A percentile compares a stretch with the other conserved stretches of the same genome.
These are phyloP conservation scores for Formica selysi DNA, from an alignment of 1,140 invertebrate genomes.

Conservation along the genomic window DNA sequence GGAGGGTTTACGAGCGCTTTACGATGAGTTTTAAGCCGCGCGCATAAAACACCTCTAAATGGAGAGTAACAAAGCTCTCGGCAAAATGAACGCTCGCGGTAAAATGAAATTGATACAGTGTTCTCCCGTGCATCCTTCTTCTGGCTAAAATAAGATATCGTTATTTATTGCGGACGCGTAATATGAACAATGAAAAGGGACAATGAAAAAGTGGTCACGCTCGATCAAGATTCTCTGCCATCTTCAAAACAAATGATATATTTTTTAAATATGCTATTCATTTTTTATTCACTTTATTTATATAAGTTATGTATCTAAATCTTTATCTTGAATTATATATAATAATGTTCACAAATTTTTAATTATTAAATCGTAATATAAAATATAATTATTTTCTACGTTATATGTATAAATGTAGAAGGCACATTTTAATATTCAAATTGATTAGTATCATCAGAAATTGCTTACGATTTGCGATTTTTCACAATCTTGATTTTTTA, in stretches of 20 bases:
- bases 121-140: background rate
- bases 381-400: too few relatives aligned
- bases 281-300: background rate
- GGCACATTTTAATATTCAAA: background rate
- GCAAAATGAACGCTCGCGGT: slow-evolving; percentile 34
- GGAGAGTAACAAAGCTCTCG: slow-evolving; percentile 49
- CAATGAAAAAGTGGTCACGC: background rate
- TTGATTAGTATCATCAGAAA: background rate
- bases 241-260: background rate
- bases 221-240: background rate
- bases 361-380: too few relatives aligned
- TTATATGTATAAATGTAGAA: too few relatives aligned
- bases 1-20: slow-evolving; percentile 44
- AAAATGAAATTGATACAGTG: slow-evolving; percentile 61
- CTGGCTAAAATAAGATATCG: background rate
- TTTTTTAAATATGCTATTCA: background rate
- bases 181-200: background rate
- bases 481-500: background rate
- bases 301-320: background rate
- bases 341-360: too few relatives aligned
- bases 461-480: background rate
- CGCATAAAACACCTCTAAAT: slow-evolving; percentile 59
- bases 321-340: too few relatives aligned
- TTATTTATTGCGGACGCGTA: slow-evolving; percentile 3
- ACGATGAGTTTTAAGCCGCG: slow-evolving; percentile 35